A percentile compares a stretch with the other conserved stretches of the same genome.
Conservation (phyloP, 2,113 vertebrate species). For the Scalopus aquaticus region DNA sequence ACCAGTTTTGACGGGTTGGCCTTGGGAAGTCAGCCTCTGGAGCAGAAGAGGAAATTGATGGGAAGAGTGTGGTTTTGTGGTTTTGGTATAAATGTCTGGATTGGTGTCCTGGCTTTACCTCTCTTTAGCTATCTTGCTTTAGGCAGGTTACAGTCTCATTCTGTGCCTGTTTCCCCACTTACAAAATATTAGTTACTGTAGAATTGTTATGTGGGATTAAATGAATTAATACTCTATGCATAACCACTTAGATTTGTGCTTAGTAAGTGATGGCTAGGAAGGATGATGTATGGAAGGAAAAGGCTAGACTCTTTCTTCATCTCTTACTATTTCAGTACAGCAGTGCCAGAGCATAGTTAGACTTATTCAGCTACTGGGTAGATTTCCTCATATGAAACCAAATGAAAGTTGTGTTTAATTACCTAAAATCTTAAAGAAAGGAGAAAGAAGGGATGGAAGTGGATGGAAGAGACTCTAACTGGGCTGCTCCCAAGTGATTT, state of each 20-base stretch:
- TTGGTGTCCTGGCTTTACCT: not conserved
- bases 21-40: not conserved
- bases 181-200: not conserved
- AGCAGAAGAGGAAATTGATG: not conserved
- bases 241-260: not conserved
- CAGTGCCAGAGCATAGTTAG: not conserved
- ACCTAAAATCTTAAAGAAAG: conserved; percentile 26
- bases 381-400: conserved; percentile 43
- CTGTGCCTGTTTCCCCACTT: not conserved
- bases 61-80: not conserved
- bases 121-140: not conserved
- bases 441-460: not conserved
- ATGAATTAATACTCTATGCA: not conserved
- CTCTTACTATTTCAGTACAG: not conserved
- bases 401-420: not conserved
- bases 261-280: not conserved
- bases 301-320: not conserved
- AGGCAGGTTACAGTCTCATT: not conserved
- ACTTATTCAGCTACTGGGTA: not conserved
- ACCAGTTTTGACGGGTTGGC: not conserved
- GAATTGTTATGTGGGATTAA: not conserved
- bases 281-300: not conserved
- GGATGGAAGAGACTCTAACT: not conserved
- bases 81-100: not conserved
- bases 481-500: not conserved